phyloP scores from a whole-genome alignment of 2,888 invertebrate genomes.

The Cantharis rufa region DNA sequence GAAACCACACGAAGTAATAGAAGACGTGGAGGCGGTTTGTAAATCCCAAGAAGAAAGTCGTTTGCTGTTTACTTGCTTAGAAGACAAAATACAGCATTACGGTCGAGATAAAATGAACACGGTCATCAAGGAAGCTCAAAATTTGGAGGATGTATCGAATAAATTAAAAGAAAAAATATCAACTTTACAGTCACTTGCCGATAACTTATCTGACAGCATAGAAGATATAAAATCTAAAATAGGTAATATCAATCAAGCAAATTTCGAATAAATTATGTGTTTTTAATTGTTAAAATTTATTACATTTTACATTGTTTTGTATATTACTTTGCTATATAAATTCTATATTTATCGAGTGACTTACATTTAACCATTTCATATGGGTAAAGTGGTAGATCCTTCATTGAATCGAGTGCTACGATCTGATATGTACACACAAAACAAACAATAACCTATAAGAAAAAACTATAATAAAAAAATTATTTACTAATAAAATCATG shows the following conservation, averaged over 20 bases:
- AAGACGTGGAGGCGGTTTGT: slow-evolving; percentile 35
- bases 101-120: slow-evolving; percentile 16
- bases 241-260: neutral
- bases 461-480: slow-evolving; percentile 16
- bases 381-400: slow-evolving; percentile 3
- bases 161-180: slow-evolving; percentile 21
- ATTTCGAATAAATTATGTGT: neutral
- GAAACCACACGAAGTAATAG: slow-evolving; percentile 32
- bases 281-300: neutral
- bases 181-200: slow-evolving; percentile 20
- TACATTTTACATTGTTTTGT: neutral
- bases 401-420: slow-evolving; percentile 39
- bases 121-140: slow-evolving; percentile 32
- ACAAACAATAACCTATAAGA: slow-evolving; percentile 48
- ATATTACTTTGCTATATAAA: neutral
- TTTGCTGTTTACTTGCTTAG: slow-evolving; percentile 33
- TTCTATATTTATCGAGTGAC: neutral
- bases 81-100: slow-evolving; percentile 27
- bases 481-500: neutral
- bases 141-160: slow-evolving; percentile 29
- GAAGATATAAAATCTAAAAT: slow-evolving; percentile 9
- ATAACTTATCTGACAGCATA: neutral
- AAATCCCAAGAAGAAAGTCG: slow-evolving; percentile 28
- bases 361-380: neutral
- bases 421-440: slow-evolving; percentile 51